Conservation (phyloP, 2,797 vertebrate genomes). For the Sandelia bainsii region DNA sequence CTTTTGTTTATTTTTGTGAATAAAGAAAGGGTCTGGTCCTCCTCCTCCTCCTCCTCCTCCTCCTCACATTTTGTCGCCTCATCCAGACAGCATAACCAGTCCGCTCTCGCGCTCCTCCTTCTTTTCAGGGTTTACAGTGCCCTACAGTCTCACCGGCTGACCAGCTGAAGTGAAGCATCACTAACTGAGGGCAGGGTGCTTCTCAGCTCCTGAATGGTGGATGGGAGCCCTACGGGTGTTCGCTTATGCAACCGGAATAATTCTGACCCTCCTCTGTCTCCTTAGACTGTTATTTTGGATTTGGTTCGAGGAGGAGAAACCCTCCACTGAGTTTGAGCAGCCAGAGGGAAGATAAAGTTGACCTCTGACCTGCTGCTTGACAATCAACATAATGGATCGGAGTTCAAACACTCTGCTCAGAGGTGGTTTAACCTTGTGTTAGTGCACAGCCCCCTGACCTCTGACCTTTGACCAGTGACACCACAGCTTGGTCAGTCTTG, state of each 20-base stretch:
- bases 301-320: slow-evolving; percentile 30
- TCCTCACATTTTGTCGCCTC: too few relatives aligned
- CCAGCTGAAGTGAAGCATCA: slow-evolving; percentile 22
- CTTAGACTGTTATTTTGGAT: slow-evolving; percentile 37
- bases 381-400: neutral
- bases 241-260: slow-evolving; percentile 25
- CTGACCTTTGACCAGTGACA: neutral
- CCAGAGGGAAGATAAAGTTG: neutral
- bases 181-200: slow-evolving; percentile 17
- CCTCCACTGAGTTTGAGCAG: slow-evolving; percentile 21
- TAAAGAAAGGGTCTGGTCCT: too few relatives aligned
- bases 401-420: neutral
- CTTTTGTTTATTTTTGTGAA: too few relatives aligned
- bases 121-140: too few relatives aligned
- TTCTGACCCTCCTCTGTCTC: slow-evolving; percentile 5
- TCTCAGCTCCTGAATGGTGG: slow-evolving; percentile 13
- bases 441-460: neutral
- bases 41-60: too few relatives aligned
- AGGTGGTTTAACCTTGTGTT: neutral
- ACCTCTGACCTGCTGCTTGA: slow-evolving; percentile 31
- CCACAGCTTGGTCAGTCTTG: neutral
- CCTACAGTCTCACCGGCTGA: neutral
- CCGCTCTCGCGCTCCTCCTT: too few relatives aligned
- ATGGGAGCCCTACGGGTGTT: neutral
- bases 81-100: too few relatives aligned